Evolutionary conservation across 2,888 invertebrate species (phyloP).

Genomic region (Phania funesta): DNA sequence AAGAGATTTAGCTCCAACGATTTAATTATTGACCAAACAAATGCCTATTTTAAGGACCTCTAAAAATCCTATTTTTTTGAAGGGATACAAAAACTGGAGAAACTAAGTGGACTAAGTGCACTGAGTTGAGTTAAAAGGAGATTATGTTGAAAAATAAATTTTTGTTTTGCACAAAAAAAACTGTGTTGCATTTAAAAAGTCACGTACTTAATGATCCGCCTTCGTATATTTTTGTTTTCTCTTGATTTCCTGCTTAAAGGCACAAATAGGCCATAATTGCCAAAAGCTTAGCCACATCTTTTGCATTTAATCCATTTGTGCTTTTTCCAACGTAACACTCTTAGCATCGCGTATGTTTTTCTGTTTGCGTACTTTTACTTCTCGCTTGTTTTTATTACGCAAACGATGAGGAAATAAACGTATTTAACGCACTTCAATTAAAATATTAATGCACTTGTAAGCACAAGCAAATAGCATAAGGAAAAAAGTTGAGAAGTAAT

Average conservation of each 20-base stretch:
- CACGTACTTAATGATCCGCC: too few relatives aligned
- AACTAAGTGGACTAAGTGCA: too few relatives aligned
- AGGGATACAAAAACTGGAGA: too few relatives aligned
- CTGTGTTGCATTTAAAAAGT: neutral
- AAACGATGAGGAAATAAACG: neutral
- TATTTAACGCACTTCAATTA: neutral
- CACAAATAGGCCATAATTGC: conserved; percentile 25
- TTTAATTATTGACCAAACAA: too few relatives aligned
- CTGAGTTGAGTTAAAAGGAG: too few relatives aligned
- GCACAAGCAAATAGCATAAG: neutral
- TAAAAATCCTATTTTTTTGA: too few relatives aligned
- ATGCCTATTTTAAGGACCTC: too few relatives aligned
- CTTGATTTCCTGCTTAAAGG: neutral
- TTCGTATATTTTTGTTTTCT: neutral
- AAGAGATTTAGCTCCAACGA: too few relatives aligned
- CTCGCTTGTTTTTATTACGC: neutral
- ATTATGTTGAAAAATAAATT: too few relatives aligned
- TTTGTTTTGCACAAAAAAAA: too few relatives aligned
- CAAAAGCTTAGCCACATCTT: conserved; percentile 24
- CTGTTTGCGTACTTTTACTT: neutral
- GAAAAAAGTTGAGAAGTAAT: neutral
- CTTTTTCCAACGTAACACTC: neutral
- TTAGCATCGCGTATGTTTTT: neutral
- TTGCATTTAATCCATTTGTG: conserved; percentile 5
- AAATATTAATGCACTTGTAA: neutral